Percentiles rank a stretch among this genome's conserved stretches.
phyloP scores from a whole-genome alignment of 2,113 vertebrate genomes.

The Sphyrna mokarran region DNA sequence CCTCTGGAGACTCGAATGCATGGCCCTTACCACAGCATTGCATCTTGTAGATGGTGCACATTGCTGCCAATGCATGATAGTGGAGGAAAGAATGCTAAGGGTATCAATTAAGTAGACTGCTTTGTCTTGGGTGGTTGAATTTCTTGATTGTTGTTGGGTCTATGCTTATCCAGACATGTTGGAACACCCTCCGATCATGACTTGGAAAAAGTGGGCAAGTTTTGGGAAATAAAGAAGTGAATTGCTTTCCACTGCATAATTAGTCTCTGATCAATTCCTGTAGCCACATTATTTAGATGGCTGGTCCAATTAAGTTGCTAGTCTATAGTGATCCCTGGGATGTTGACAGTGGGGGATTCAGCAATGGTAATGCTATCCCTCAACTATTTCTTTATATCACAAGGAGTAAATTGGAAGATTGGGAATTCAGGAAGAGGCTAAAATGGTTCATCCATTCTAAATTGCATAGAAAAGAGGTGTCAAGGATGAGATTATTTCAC shows the following conservation, averaged over 20 bases:
- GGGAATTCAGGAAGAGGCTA: not conserved
- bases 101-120: not conserved
- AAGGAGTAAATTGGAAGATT: not conserved
- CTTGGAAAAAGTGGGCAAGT: too few relatives aligned
- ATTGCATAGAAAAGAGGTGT: not conserved
- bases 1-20: too few relatives aligned
- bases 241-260: too few relatives aligned
- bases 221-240: too few relatives aligned
- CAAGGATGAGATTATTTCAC: not conserved
- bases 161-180: not conserved
- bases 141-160: not conserved
- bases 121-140: not conserved
- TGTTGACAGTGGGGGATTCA: not conserved
- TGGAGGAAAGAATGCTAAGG: too few relatives aligned
- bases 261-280: not conserved
- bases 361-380: not conserved
- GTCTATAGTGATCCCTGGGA: too few relatives aligned
- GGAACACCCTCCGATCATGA: too few relatives aligned
- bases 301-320: too few relatives aligned
- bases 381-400: not conserved
- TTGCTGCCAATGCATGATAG: too few relatives aligned
- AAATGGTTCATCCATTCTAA: not conserved
- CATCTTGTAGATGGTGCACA: too few relatives aligned
- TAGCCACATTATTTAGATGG: too few relatives aligned
- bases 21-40: too few relatives aligned